Evolutionary conservation across 2,888 invertebrate species (phyloP).

Genomic region (Drosophila basisetae): DNA sequence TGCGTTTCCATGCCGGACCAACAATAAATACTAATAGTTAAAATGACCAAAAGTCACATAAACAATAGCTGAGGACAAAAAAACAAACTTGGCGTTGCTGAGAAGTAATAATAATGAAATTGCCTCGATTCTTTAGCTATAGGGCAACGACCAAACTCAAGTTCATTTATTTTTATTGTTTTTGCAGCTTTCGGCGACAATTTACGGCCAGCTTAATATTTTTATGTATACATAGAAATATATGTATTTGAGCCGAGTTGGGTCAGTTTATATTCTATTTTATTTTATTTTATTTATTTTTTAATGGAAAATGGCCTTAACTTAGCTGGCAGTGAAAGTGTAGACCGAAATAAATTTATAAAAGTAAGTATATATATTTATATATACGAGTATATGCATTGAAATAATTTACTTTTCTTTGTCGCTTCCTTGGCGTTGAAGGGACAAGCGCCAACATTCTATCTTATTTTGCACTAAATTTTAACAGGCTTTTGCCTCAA

Average conservation of each 20-base stretch:
- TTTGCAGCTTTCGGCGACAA: conserved; percentile 76
- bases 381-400: conserved; percentile 19
- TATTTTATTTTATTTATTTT: conserved; percentile 43
- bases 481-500: conserved; percentile 78
- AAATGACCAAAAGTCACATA: conserved; percentile 60
- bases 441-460: conserved; percentile 58
- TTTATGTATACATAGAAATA: conserved; percentile 22
- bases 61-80: conserved; percentile 61
- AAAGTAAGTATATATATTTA: neutral
- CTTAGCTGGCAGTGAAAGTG: conserved; percentile 36
- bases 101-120: conserved; percentile 75
- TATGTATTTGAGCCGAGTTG: conserved; percentile 17
- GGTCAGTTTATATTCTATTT: conserved; percentile 55
- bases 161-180: conserved; percentile 83
- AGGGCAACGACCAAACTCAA: conserved; percentile 55
- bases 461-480: conserved; percentile 81
- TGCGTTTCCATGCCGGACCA: conserved; percentile 26
- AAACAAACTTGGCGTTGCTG: conserved; percentile 54
- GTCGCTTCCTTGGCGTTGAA: conserved; percentile 12
- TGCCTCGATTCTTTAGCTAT: conserved; percentile 39
- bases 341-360: conserved; percentile 17
- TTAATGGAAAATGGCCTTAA: conserved; percentile 46
- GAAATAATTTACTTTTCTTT: conserved; percentile 73
- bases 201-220: conserved; percentile 61
- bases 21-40: conserved; percentile 71